Base-by-base conservation (phyloP, 2,888 invertebrate genomes). In the Salpingus planirostris region DNA sequence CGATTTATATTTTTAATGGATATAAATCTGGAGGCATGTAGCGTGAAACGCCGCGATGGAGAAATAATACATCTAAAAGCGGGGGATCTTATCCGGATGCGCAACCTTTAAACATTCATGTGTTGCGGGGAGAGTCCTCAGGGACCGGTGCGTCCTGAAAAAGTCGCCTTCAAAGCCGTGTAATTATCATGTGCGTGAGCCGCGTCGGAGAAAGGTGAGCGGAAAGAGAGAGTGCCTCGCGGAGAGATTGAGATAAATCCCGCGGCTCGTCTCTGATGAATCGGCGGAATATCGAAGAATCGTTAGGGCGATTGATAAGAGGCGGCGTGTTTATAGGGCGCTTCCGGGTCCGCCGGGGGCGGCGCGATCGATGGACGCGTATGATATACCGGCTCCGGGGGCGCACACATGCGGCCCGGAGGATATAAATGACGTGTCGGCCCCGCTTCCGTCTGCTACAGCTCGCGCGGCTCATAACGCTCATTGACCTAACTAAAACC, bases 371-470 rank as follows among this genome's bases (percentile, higher is more conserved):
- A 37, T 35, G 27, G 33, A 31, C 39, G 36, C 43, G 34, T 43
- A 44, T 49, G 48, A 46, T 47, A 46, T 49, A 49, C 39, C 36
- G 43, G 39, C 27, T 31, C 44, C 46, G 39, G 32, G 8, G 36
- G 38, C 42, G 42, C 44, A 44, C n/a, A n/a, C 47, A 50, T 50
- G 49, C 47, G 49, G 48, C 41, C 40, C 39, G 42, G 44, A 32
- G 46, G 44, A 52, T 48, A 52, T 49, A 51, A 52, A 52, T 49
- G 53, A 49, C 46, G 46, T 49, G 50, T 50, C 50, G 47, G 42
- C 40, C 41, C 46, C 44, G 40, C 37, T 50, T 52, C 48, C 46
- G 49, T 47, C 44, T 49, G 49, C 40, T 47, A 44, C 49, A 47
- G 39, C 44, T 50, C 48, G 46, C 44, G 42, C 42, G 43, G 46